These are phyloP conservation scores for Sitophilus oryzae DNA, from an alignment of 1,140 invertebrate genomes.

Conservation along the genomic window DNA sequence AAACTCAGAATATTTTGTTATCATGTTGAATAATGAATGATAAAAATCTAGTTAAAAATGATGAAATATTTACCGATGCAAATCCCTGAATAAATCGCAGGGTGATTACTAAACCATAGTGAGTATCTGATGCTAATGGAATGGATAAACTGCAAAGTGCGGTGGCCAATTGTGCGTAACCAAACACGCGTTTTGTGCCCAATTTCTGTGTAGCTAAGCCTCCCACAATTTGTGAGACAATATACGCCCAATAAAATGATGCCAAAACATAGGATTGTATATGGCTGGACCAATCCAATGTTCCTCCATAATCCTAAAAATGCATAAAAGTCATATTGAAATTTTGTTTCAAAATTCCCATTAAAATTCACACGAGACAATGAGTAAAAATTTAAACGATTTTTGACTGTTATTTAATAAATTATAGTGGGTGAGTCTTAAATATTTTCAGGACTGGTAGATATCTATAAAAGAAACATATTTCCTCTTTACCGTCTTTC, in stretches of 20 bases:
- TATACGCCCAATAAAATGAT: constrained; percentile 70
- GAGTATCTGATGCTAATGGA: constrained; percentile 55
- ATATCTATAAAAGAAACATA: too few species aligned
- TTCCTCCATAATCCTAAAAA: constrained; percentile 45
- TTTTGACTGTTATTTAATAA: too few species aligned
- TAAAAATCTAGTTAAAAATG: too few species aligned
- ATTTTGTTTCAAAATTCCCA: too few species aligned
- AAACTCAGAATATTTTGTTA: too few species aligned
- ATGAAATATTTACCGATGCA: constrained; percentile 51
- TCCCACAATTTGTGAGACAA: constrained; percentile 63
- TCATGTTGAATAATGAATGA: too few species aligned
- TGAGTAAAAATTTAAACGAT: too few species aligned
- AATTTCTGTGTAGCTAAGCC: constrained; percentile 70
- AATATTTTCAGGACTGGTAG: too few species aligned
- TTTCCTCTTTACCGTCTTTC: too few species aligned
- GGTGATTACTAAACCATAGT: constrained; percentile 56
- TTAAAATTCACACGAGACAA: too few species aligned
- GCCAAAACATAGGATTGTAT: constrained; percentile 59
- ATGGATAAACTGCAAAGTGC: constrained; percentile 64
- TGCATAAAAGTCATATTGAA: not conserved
- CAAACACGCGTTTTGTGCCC: constrained; percentile 74
- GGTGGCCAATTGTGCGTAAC: constrained; percentile 62
- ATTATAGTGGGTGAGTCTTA: too few species aligned
- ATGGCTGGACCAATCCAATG: constrained; percentile 56
- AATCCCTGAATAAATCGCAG: constrained; percentile 62